Base-by-base conservation (phyloP, 2,888 invertebrate species). In the Dusona sp. region DNA sequence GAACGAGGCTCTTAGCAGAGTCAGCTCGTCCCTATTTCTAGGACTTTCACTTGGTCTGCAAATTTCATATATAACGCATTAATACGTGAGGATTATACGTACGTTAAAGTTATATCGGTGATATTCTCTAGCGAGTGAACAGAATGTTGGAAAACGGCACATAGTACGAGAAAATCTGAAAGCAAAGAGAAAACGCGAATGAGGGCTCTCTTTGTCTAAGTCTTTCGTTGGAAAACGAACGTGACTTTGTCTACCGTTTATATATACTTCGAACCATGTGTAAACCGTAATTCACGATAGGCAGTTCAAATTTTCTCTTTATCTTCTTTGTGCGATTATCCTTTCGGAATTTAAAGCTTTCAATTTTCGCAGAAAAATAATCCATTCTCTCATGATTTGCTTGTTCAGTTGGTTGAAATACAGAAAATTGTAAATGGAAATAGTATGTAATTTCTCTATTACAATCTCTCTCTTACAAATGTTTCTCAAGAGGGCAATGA, bases 41-140 rank as follows among this genome's bases (percentile, higher is more conserved):
- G 86, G 89, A 89, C 85, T 83, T 84, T 88, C 89, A 89, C 90
- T 90, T 90, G 85, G 85, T 84, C 80, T 79, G 88, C 65, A 90
- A 89, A 88, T 90, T 90, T 87, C 90, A 88, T 87, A 89, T 89
- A 90, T 89, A 90, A 90, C 89, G 89, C 89, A 89, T 91, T 90
- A 92, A 90, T 89, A 89, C 89, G 82, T 84, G 88, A 82, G 75
- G 85, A 88, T 88, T 88, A 84, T 85, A 85, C 83, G 68, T 84
- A 86, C 78, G 88, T 80, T 85, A 42, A 78, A 85, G 85, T 88
- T 88, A 85, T 80, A 79, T 68, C 64, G 75, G 57, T 82, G 73
- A 70, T 22, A 78, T 51, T 48, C 68, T 68, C 68, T 65, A 22
- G 42, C 36, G 64, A 74, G 67, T 68, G 29, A 64, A 82, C 81